Conservation (phyloP, 1,140 invertebrate genomes). For the Formica exsecta region DNA sequence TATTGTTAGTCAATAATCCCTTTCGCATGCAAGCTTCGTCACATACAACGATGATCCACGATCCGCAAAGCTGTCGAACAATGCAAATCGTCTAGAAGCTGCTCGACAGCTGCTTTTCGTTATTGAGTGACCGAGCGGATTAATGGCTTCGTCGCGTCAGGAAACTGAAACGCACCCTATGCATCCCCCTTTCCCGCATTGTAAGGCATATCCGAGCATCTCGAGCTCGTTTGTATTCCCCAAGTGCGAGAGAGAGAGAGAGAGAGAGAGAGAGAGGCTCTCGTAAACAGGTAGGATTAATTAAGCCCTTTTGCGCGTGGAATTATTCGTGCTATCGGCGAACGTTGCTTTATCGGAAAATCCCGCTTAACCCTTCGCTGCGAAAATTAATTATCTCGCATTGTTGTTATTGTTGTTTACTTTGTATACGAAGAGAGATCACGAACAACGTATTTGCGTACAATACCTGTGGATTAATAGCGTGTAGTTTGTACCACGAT, state of each 20-base stretch:
- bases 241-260: not conserved
- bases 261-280: too few relatives aligned
- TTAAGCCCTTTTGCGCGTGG: constrained; percentile 8
- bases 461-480: constrained; percentile 2
- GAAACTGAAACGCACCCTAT: not conserved
- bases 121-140: not conserved
- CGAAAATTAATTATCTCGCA: constrained; percentile 17
- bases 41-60: not conserved
- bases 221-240: not conserved
- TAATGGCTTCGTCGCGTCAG: not conserved
- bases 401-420: constrained; percentile 1
- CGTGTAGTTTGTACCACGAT: not conserved
- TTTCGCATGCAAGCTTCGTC: not conserved
- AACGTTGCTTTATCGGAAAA: constrained; percentile 28
- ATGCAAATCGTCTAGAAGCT: constrained; percentile 7
- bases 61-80: not conserved
- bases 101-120: constrained; percentile 28
- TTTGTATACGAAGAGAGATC: not conserved
- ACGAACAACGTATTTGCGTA: not conserved
- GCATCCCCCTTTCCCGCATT: not conserved
- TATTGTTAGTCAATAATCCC: not conserved
- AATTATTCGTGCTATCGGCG: constrained; percentile 22
- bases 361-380: not conserved
- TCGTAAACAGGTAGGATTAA: constrained; percentile 18
- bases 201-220: not conserved